phyloP scores from a whole-genome alignment of 1,140 invertebrate species.

The Nasonia vitripennis region DNA sequence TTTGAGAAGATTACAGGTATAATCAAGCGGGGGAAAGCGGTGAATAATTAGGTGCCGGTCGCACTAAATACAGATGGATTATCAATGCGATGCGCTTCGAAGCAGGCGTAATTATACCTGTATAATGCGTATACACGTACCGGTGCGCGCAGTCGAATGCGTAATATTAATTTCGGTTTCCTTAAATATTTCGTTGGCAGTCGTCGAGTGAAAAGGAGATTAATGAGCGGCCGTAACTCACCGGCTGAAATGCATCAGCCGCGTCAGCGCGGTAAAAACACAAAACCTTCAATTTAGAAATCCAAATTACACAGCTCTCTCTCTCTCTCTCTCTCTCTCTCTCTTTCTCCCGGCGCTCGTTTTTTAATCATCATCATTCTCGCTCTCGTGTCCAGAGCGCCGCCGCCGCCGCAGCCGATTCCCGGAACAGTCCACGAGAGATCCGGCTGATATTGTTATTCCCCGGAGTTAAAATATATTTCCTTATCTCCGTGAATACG shows the following conservation, averaged over 20 bases:
- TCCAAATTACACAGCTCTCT: constrained; percentile 48
- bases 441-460: constrained; percentile 46
- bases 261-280: constrained; percentile 42
- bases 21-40: not conserved
- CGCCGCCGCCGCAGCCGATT: not conserved
- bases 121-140: too few species aligned
- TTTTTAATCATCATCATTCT: constrained; percentile 49
- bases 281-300: constrained; percentile 51
- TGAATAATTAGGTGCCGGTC: not conserved
- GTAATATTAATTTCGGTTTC: constrained; percentile 43
- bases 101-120: not conserved
- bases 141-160: not conserved
- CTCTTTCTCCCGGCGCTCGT: constrained; percentile 5
- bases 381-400: not conserved
- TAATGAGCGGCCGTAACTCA: constrained; percentile 48
- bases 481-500: constrained; percentile 34
- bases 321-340: not conserved
- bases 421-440: constrained; percentile 39
- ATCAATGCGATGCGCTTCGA: not conserved
- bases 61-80: not conserved
- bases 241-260: constrained; percentile 38
- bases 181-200: constrained; percentile 31
- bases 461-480: constrained; percentile 44
- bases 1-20: not conserved
- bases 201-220: constrained; percentile 50